Base-by-base conservation (phyloP, 2,113 vertebrate genomes). In the Colossoma macropomum region DNA sequence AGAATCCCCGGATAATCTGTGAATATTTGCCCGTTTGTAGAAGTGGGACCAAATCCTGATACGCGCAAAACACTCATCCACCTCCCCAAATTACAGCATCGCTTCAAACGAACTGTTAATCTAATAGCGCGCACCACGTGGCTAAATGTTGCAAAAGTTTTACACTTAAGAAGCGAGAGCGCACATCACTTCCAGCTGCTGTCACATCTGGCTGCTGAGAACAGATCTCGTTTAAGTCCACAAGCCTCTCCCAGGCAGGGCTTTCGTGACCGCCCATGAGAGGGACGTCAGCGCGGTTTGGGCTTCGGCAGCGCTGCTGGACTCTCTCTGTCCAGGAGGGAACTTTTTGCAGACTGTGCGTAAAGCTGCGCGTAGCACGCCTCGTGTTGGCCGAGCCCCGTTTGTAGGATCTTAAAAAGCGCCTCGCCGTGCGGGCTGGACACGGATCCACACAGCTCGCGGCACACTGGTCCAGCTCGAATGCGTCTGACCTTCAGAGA, bases 241-340 rank as follows among this genome's bases (percentile, higher is more conserved):
- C 28, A 66, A 66, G 13, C 15, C 28, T 66, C 63, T 30, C 21
- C 38, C 32, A 41, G 17, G 32, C 30, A 8, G 34, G 28, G 70
- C 3, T 75, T 38, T 3, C 8, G 68, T 77, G 74, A 86, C 88
- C 88, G 86, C 86, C 88, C 88, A 70, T 84, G 56, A 28, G 11
- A 72, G 54, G 45, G 70, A 73, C 84, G 88, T 86, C 84, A 85
- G 74, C 30, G 28, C 79, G 41, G 79, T 34, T 60, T 25, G 76
- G 66, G 69, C 52, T 52, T 63, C 65, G 66, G 70, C 59, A 69
- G 72, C 66, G 60, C 70, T 19, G 21, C 66, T 50, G 77, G 27
- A 65, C 71, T 79, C 62, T 85, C 60, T 45, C 28, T 69, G 59
- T 34, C 60, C 30, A 60, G 60, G 52, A 65, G 62, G 2, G 73